phyloP scores from a whole-genome alignment of 2,888 invertebrate species.

The Phorcus lineatus region DNA sequence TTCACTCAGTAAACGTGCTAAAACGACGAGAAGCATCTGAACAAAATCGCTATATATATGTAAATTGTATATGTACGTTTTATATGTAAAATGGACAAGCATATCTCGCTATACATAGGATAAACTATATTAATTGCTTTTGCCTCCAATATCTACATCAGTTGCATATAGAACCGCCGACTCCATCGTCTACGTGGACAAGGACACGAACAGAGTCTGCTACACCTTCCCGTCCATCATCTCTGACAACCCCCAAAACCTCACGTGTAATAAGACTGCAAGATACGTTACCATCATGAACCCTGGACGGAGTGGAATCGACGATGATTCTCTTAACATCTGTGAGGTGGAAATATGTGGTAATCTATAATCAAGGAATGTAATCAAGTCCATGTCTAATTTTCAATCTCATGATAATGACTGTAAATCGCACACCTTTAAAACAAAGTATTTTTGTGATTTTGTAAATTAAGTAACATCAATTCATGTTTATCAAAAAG shows the following conservation, averaged over 20 bases:
- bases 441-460: too few relatives aligned
- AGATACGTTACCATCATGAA: neutral
- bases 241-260: neutral
- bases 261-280: neutral
- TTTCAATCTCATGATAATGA: too few relatives aligned
- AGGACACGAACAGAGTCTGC: neutral
- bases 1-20: too few relatives aligned
- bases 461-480: too few relatives aligned
- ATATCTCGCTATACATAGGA: too few relatives aligned
- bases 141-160: neutral
- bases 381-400: too few relatives aligned
- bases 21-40: too few relatives aligned
- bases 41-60: too few relatives aligned
- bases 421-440: too few relatives aligned
- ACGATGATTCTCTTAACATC: neutral
- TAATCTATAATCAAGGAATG: neutral
- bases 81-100: too few relatives aligned
- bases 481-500: too few relatives aligned
- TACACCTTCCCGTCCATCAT: neutral
- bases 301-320: neutral
- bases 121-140: neutral
- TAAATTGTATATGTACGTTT: too few relatives aligned
- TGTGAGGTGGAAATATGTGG: slow-evolving; percentile 2
- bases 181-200: neutral
- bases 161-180: neutral